These are phyloP conservation scores for Menidia beryllina DNA, from an alignment of 2,113 vertebrate genomes.

Conservation along the genomic window DNA sequence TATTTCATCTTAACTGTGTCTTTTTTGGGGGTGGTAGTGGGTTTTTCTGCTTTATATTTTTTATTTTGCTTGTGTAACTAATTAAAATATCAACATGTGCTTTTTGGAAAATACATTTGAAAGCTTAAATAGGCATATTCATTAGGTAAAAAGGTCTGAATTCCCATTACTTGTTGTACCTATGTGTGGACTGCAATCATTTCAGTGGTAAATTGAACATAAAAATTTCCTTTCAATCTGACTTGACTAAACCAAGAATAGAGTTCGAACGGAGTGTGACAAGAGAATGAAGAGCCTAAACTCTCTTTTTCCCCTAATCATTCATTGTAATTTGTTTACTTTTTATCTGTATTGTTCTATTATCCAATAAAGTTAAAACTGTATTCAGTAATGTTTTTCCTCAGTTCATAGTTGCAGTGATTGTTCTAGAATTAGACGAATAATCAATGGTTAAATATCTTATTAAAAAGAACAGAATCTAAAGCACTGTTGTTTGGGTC, in stretches of 20 bases:
- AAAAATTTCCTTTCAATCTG: too few relatives aligned
- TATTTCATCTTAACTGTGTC: slow-evolving; percentile 4
- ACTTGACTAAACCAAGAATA: too few relatives aligned
- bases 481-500: not conserved
- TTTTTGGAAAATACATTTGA: not conserved
- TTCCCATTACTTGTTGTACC: not conserved
- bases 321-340: too few relatives aligned
- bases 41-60: not conserved
- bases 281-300: not conserved
- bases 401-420: not conserved
- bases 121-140: not conserved
- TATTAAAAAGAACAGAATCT: not conserved
- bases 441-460: not conserved
- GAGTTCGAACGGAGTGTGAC: too few relatives aligned
- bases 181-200: not conserved
- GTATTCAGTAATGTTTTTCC: not conserved
- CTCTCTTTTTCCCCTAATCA: too few relatives aligned
- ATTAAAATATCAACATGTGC: not conserved
- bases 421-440: not conserved
- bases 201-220: too few relatives aligned
- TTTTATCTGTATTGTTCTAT: too few relatives aligned
- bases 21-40: not conserved
- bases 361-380: too few relatives aligned
- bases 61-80: not conserved
- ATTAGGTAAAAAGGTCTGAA: not conserved